Evolutionary conservation across 2,888 invertebrate species (phyloP).

Genomic region (Andrena praecox): DNA sequence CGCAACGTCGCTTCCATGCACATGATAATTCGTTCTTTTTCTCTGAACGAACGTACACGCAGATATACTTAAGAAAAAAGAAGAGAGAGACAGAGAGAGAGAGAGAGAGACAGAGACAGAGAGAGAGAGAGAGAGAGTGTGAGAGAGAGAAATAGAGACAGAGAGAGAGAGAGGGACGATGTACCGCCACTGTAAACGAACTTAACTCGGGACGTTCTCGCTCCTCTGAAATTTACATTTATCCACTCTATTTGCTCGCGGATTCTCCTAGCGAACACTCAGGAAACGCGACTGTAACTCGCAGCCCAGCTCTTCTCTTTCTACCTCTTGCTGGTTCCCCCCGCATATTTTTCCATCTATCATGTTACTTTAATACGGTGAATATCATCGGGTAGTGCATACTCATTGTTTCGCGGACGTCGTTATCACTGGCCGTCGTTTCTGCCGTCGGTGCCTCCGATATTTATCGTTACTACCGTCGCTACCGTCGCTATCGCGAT

Average conservation of each 20-base stretch:
- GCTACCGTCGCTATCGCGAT: slow-evolving; percentile 83
- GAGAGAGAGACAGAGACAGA: neutral
- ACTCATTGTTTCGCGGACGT: slow-evolving; percentile 51
- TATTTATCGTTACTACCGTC: slow-evolving; percentile 50
- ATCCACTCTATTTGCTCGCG: slow-evolving; percentile 13
- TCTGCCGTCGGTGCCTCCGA: slow-evolving; percentile 45
- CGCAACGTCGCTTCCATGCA: slow-evolving; percentile 67
- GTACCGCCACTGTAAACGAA: slow-evolving; percentile 29
- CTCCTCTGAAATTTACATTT: slow-evolving; percentile 24
- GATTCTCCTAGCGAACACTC: slow-evolving; percentile 12
- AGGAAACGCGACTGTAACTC: slow-evolving; percentile 26
- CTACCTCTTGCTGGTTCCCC: slow-evolving; percentile 27
- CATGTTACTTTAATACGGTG: slow-evolving; percentile 22
- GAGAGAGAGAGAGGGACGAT: slow-evolving; percentile 3
- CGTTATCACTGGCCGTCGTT: slow-evolving; percentile 48
- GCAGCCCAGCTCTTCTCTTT: slow-evolving; percentile 22
- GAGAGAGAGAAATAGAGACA: neutral
- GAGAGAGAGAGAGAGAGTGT: neutral
- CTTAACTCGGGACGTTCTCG: slow-evolving; percentile 23
- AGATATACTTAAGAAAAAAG: slow-evolving; percentile 26
- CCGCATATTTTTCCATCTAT: slow-evolving; percentile 41
- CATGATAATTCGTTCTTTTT: slow-evolving; percentile 70
- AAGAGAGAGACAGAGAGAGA: neutral
- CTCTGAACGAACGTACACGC: slow-evolving; percentile 36
- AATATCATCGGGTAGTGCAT: slow-evolving; percentile 31